Conservation (phyloP, 2,888 invertebrate genomes). For the Elysia crispata region DNA sequence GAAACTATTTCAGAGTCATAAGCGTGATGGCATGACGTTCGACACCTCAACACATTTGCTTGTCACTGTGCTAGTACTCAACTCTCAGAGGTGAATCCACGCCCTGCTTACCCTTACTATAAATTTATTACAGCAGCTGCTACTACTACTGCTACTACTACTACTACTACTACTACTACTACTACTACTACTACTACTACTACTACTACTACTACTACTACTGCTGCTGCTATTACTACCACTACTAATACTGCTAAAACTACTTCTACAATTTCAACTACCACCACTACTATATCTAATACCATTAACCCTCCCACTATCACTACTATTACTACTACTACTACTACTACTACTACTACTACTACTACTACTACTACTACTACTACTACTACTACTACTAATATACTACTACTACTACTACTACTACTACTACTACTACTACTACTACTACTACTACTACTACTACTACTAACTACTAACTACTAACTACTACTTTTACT, state of each 20-base stretch:
- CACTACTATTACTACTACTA: too few relatives aligned
- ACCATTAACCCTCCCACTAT: neutral
- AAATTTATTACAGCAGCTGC: neutral
- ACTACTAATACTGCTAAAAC: too few relatives aligned
- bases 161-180: constrained; percentile 23
- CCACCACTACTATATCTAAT: neutral
- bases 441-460: constrained; percentile 14
- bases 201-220: constrained; percentile 20
- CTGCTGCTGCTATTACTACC: constrained; percentile 12
- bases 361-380: constrained; percentile 27
- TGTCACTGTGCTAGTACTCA: too few relatives aligned
- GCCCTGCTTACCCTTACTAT: neutral
- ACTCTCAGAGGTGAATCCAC: neutral
- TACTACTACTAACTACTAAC: too few relatives aligned
- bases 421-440: constrained; percentile 25
- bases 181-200: constrained; percentile 29
- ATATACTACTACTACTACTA: too few relatives aligned
- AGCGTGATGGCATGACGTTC: too few relatives aligned
- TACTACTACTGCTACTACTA: constrained; percentile 15
- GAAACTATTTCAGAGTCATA: too few relatives aligned
- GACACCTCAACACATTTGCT: too few relatives aligned
- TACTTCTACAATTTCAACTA: too few relatives aligned
- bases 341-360: neutral
- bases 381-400: constrained; percentile 37
- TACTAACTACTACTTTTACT: too few relatives aligned